phyloP scores from a whole-genome alignment of 2,888 invertebrate species.

The Busseola fusca region DNA sequence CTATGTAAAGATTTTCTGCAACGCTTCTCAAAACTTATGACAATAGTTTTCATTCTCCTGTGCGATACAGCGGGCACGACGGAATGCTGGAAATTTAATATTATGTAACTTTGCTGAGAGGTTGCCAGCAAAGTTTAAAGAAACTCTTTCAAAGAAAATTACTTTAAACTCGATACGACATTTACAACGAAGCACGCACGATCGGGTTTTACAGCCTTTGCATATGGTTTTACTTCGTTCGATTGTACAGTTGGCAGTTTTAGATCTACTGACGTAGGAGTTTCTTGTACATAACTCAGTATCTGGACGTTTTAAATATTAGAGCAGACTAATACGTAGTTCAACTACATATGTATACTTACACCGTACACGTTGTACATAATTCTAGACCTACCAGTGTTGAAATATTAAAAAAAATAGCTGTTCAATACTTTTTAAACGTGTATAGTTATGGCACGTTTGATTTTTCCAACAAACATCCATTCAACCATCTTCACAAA shows the following conservation, averaged over 20 bases:
- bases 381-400: too few species aligned
- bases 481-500: too few species aligned
- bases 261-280: not conserved
- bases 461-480: too few species aligned
- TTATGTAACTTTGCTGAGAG: slow-evolving; percentile 40
- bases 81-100: slow-evolving; percentile 31
- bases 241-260: not conserved
- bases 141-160: slow-evolving; percentile 46
- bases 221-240: slow-evolving; percentile 21
- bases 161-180: slow-evolving; percentile 17
- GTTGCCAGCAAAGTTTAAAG: slow-evolving; percentile 57
- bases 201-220: slow-evolving; percentile 36
- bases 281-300: not conserved
- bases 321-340: not conserved
- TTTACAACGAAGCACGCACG: slow-evolving; percentile 34
- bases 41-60: slow-evolving; percentile 36
- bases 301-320: not conserved
- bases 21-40: slow-evolving; percentile 15
- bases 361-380: too few species aligned
- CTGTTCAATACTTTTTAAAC: too few species aligned
- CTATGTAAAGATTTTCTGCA: not conserved
- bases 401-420: too few species aligned
- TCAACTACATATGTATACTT: too few species aligned
- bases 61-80: slow-evolving; percentile 17
- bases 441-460: too few species aligned